Percentiles rank a stretch among this genome's conserved stretches.
These are phyloP conservation scores for Prionace glauca DNA, from an alignment of 2,797 vertebrate species.

Conservation along the genomic window DNA sequence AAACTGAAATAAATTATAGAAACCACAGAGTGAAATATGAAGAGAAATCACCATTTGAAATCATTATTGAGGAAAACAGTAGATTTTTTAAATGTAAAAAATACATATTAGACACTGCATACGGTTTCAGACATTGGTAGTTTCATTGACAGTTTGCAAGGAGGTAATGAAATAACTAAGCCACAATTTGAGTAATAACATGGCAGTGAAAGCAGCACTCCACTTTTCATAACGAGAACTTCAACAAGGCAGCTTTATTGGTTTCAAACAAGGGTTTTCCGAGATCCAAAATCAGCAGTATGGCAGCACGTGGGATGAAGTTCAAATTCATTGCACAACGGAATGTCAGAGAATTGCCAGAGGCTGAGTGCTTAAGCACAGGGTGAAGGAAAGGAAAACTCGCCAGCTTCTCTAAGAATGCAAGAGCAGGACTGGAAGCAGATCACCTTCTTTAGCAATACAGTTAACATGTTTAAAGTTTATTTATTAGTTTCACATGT, in stretches of 20 bases:
- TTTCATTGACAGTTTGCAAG: neutral
- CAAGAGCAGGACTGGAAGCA: neutral
- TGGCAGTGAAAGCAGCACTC: neutral
- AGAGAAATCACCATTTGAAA: neutral
- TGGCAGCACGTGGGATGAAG: neutral
- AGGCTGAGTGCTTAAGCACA: neutral
- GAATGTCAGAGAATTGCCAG: neutral
- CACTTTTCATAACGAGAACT: neutral
- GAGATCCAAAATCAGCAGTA: neutral
- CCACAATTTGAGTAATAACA: neutral
- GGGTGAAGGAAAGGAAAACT: neutral
- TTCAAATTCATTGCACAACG: neutral
- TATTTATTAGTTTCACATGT: too few relatives aligned
- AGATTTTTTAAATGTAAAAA: neutral
- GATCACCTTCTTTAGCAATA: neutral
- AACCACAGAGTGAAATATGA: neutral
- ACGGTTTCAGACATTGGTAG: neutral
- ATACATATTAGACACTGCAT: neutral
- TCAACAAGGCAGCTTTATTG: neutral
- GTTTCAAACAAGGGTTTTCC: neutral
- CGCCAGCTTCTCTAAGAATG: neutral
- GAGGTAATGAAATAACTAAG: neutral
- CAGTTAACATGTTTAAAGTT: neutral
- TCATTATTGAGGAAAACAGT: neutral
- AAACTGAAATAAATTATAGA: neutral